These are phyloP conservation scores for Oeneis ivallda DNA, from an alignment of 2,888 invertebrate genomes.

Conservation along the genomic window DNA sequence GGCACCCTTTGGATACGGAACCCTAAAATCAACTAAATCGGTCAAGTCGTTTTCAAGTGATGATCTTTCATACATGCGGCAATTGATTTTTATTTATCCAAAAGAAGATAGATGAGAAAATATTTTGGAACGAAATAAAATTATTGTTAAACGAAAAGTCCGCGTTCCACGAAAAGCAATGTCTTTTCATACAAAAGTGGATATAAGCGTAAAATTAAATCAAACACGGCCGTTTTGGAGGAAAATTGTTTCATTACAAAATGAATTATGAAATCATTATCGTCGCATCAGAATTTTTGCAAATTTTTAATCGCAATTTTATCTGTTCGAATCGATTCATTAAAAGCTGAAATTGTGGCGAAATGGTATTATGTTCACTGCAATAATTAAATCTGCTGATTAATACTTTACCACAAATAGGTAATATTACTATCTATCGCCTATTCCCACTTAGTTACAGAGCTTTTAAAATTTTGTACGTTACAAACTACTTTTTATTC, in stretches of 20 bases:
- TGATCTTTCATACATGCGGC: too few relatives aligned
- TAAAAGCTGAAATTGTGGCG: neutral
- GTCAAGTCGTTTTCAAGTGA: too few relatives aligned
- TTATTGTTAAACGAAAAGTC: neutral
- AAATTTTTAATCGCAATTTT: slow-evolving; percentile 27
- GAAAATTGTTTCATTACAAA: slow-evolving; percentile 27
- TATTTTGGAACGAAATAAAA: too few relatives aligned
- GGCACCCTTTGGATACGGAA: too few relatives aligned
- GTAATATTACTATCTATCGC: too few relatives aligned
- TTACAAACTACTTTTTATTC: too few relatives aligned
- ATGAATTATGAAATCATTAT: slow-evolving; percentile 34
- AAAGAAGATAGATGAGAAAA: too few relatives aligned
- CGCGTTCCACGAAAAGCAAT: neutral
- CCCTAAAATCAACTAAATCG: too few relatives aligned
- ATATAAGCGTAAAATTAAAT: slow-evolving; percentile 9
- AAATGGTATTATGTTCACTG: neutral
- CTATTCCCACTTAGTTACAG: too few relatives aligned
- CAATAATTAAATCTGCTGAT: neutral
- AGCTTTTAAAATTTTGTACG: too few relatives aligned
- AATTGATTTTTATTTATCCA: too few relatives aligned
- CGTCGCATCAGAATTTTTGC: slow-evolving; percentile 19
- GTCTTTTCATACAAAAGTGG: neutral
- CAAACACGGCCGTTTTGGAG: neutral
- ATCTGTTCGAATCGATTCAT: slow-evolving; percentile 27
- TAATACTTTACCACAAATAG: too few relatives aligned